Conservation (phyloP, 2,797 vertebrate genomes). For the Enteromius trimaculatus region DNA sequence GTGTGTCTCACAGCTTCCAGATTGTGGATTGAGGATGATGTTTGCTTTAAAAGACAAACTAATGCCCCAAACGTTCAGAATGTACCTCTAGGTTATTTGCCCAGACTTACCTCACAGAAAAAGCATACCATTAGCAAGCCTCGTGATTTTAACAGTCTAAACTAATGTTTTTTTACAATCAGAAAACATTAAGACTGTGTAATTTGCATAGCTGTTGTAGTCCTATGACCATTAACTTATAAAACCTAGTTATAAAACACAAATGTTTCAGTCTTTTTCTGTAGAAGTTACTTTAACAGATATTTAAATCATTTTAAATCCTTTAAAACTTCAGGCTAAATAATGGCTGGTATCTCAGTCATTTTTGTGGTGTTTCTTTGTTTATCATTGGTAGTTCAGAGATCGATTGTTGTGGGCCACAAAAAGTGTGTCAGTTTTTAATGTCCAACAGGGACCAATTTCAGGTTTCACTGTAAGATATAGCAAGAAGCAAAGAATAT, state of each 20-base stretch:
- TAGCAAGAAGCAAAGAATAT: slow-evolving; percentile 79
- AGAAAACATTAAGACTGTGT: slow-evolving; percentile 2
- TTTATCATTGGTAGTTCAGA: slow-evolving; percentile 67
- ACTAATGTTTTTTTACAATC: background rate
- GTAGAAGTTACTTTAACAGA: background rate
- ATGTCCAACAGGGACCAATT: slow-evolving; percentile 76
- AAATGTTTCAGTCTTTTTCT: background rate
- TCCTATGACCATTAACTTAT: background rate
- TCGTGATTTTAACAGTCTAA: background rate
- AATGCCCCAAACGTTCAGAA: slow-evolving; percentile 23
- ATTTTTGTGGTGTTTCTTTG: slow-evolving; percentile 46
- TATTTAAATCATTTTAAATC: slow-evolving; percentile 28
- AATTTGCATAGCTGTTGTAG: background rate
- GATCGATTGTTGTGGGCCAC: slow-evolving; percentile 50
- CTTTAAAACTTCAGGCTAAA: slow-evolving; percentile 30
- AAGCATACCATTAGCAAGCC: background rate
- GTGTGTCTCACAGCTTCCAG: slow-evolving; percentile 6
- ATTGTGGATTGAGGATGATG: slow-evolving; percentile 8
- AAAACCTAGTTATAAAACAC: background rate
- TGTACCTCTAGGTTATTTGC: slow-evolving; percentile 13
- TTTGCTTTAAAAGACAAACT: slow-evolving; percentile 18
- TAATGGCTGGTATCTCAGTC: slow-evolving; percentile 19
- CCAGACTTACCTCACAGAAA: background rate
- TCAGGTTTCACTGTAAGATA: slow-evolving; percentile 78
- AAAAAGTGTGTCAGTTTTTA: slow-evolving; percentile 59